Base-by-base conservation (phyloP, 2,113 vertebrate species). In the Oreochromis niloticus region DNA sequence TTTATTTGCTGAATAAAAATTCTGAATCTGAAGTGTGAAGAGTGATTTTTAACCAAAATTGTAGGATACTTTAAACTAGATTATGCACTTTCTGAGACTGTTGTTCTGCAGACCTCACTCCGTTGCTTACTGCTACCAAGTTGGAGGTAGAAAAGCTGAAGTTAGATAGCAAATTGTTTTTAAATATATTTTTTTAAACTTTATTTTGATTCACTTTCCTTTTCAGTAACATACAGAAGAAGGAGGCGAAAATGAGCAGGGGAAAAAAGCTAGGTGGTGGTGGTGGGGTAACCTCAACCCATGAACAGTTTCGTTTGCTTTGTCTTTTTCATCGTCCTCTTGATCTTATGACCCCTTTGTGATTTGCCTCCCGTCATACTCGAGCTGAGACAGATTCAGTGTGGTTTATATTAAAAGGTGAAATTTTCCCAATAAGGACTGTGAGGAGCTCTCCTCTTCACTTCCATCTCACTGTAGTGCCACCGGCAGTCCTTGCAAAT, bases 1-100 rank as follows among this genome's bases (percentile, higher is more conserved):
- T 22, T 10, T 2, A 7, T 85, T 41, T 88, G 61, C 66, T 43
- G 19, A 93, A 88, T 90, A 93, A 93, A 66, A 93, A 56, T 55
- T 43, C 30, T 39, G 11, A 43, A 82, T 24, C 36, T 27, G 7
- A 85, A 81, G 66, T 68, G 66, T 75, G 12, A 75, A 7, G 17
- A 82, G 3, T 80, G 30, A 6, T 88, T 85, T 85, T 83, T 39
- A 84, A 57, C 27, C 10, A 52, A 39, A 36, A 48, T 10, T 79
- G 19, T 66, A 56, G 36, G 46, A 85, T 78, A 32, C 43, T n/a
- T 50, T 0, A 50, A 78, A 19, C 1, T 78, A 50, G 27, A 75
- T 43, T 1, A 24, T 50, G 9, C 24, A 50, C 16, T 78, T 50
- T 50, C 71, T 78, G 41, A 27, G 41, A 17, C 14, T 48, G 41